phyloP scores from a whole-genome alignment of 2,888 invertebrate species.

The Cheilosia variabilis region DNA sequence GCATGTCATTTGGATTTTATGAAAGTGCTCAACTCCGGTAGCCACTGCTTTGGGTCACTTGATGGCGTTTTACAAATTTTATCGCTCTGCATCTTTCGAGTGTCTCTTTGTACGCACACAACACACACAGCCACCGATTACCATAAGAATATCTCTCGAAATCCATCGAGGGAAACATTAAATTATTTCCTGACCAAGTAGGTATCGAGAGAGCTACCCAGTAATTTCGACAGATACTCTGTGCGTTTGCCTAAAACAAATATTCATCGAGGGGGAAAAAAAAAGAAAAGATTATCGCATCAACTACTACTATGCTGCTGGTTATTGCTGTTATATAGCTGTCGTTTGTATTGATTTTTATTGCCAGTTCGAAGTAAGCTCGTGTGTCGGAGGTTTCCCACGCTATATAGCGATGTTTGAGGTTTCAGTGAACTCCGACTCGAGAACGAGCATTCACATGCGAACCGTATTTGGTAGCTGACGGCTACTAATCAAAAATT shows the following conservation, averaged over 20 bases:
- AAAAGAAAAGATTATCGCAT: constrained; percentile 41
- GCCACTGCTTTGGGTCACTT: constrained; percentile 23
- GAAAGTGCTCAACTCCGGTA: constrained; percentile 67
- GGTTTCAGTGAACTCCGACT: constrained; percentile 65
- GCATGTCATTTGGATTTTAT: constrained; percentile 49
- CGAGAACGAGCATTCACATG: constrained; percentile 9
- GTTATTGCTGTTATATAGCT: neutral
- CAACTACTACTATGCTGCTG: constrained; percentile 9
- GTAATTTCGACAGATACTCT: constrained; percentile 66
- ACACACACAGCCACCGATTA: constrained; percentile 29
- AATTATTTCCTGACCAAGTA: constrained; percentile 45
- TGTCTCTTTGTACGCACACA: constrained; percentile 17
- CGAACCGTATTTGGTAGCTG: constrained; percentile 63
- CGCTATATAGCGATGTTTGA: constrained; percentile 52
- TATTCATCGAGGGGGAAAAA: constrained; percentile 56
- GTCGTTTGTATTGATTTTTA: constrained; percentile 54
- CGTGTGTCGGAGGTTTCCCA: constrained; percentile 48
- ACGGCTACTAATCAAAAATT: constrained; percentile 54
- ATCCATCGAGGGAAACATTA: constrained; percentile 27
- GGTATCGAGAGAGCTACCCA: constrained; percentile 18
- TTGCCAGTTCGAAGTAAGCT: constrained; percentile 11
- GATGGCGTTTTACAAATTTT: constrained; percentile 64
- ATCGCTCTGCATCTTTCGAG: constrained; percentile 42
- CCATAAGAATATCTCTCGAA: constrained; percentile 42
- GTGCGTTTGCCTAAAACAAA: constrained; percentile 58